Evolutionary conservation across 2,797 vertebrate species (phyloP), one percentile per base, ranked within the genome.

Genomic region (Sebastolobus altivelis): DNA sequence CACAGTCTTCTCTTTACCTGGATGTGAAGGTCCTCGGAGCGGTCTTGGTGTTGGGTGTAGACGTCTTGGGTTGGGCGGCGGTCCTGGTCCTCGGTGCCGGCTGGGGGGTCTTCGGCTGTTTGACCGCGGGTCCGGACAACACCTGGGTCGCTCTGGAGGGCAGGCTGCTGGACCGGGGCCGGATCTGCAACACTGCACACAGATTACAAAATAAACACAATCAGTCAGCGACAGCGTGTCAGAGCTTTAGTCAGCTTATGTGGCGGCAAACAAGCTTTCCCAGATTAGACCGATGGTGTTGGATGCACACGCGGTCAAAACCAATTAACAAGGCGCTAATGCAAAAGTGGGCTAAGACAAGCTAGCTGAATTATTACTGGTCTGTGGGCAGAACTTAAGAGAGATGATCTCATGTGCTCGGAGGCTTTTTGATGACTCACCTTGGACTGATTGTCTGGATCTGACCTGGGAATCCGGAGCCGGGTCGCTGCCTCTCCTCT

Each of bases 151-250:
- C 89, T 65, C 88, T 91, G 52, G 94, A 92, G n/a, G 94, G 94
- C 46, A 96, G 85, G 77, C 95, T 96, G 65, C 93, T 93, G 70
- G 95, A 95, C 2, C 93, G 89, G 56, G 92, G 89, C 8, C 94
- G 91, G 59, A 82, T 89, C 87, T 93, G 94, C 61, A 92, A 12
- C 67, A 83, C 95, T 95, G 31, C 59, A 59, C 6, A 20, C 29
- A 71, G 11, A 54, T n/a, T 9, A 84, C 4, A 27, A n/a, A n/a
- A n/a, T 4, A 35, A 46, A 79, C 38, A 60, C 20, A 63, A n/a
- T 83, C 46, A 70, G 68, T 59, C 9, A 4, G 49, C 1, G 63
- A 46, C 27, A 2, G 6, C 27, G 18, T 43, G 72, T 62, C 49
- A 38, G 13, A 66, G 72, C 29, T 65, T 75, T 78, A n/a, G 18